Evolutionary conservation across 2,797 vertebrate genomes (phyloP).

Genomic region (Myiothlypis chrysogaster): DNA sequence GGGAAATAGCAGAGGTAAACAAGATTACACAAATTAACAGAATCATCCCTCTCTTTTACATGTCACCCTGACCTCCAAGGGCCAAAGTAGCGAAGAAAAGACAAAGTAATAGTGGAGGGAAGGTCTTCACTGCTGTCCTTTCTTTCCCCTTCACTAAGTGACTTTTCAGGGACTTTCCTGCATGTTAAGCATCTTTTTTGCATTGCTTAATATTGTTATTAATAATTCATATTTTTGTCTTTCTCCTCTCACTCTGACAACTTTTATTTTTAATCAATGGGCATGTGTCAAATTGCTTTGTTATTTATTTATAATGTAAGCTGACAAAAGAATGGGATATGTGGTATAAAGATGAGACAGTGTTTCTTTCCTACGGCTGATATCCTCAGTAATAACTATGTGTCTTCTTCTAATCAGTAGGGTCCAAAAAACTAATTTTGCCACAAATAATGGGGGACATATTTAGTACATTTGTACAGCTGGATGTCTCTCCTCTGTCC

Average conservation of each 20-base stretch:
- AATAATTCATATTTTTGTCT: constrained; percentile 82
- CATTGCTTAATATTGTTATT: constrained; percentile 78
- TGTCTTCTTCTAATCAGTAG: constrained; percentile 37
- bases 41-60: background rate
- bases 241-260: constrained; percentile 78
- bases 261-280: constrained; percentile 82
- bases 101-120: background rate
- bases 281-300: constrained; percentile 81
- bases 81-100: background rate
- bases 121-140: constrained; percentile 40
- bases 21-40: background rate
- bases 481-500: background rate
- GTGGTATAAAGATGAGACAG: constrained; percentile 62
- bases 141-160: constrained; percentile 67
- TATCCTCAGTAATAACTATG: constrained; percentile 36
- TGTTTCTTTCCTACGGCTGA: constrained; percentile 60
- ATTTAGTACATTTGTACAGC: constrained; percentile 18
- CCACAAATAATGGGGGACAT: constrained; percentile 10
- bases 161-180: constrained; percentile 74
- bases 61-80: background rate
- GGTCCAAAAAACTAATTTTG: constrained; percentile 27
- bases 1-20: background rate
- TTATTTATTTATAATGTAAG: constrained; percentile 81
- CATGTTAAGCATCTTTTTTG: constrained; percentile 74
- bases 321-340: constrained; percentile 74